These are phyloP conservation scores for Tetramorium simillimum DNA, from an alignment of 1,140 invertebrate species.

Conservation along the genomic window DNA sequence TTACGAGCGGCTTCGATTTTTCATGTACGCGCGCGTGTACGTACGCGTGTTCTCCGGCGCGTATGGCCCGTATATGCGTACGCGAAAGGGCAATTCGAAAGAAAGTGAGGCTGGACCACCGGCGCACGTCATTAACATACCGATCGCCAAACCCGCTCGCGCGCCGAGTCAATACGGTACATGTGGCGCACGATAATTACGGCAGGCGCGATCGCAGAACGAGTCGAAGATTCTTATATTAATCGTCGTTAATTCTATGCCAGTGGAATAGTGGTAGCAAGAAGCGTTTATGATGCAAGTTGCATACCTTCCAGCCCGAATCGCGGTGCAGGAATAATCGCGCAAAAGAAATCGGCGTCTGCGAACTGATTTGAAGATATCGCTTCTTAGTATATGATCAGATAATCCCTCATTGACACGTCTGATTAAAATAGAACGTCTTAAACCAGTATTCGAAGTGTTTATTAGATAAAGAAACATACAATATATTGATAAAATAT, in stretches of 20 bases:
- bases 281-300: slow-evolving; percentile 48
- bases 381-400: background rate
- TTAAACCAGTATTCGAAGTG: background rate
- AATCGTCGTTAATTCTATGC: slow-evolving; percentile 55
- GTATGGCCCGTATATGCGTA: background rate
- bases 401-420: background rate
- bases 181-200: slow-evolving; percentile 39
- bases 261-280: slow-evolving; percentile 33
- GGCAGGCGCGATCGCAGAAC: background rate
- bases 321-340: background rate
- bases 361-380: background rate
- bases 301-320: slow-evolving; percentile 19
- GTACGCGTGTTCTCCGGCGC: background rate
- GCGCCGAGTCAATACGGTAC: slow-evolving; percentile 21
- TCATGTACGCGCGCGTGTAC: background rate
- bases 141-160: slow-evolving; percentile 39
- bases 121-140: slow-evolving; percentile 53
- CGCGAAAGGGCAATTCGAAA: slow-evolving; percentile 12
- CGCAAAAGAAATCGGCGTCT: background rate
- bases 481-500: background rate
- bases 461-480: background rate
- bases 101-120: slow-evolving; percentile 53
- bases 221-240: slow-evolving; percentile 50
- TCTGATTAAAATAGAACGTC: background rate
- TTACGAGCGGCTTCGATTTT: slow-evolving; percentile 60